Evolutionary conservation across 1,140 invertebrate genomes (phyloP).

Genomic region (Lepidurus couesii): DNA sequence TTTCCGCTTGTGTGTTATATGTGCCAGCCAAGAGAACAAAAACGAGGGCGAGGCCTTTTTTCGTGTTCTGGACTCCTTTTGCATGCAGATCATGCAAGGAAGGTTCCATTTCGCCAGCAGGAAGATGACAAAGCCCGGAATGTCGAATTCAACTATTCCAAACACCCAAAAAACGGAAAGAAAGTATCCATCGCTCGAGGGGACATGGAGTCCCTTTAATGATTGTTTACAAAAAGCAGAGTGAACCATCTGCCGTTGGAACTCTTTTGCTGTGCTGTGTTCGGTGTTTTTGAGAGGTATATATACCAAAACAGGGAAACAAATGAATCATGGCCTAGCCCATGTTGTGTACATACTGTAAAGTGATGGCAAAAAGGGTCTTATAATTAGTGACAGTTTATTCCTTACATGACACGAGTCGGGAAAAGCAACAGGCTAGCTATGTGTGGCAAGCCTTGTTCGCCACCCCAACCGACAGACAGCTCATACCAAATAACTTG

Average conservation of each 20-base stretch:
- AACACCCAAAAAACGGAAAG: not conserved
- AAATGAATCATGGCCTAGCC: not conserved
- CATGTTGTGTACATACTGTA: conserved; percentile 9
- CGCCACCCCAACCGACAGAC: not conserved
- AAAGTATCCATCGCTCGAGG: not conserved
- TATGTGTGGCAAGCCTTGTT: not conserved
- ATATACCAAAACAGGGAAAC: not conserved
- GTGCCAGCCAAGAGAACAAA: not conserved
- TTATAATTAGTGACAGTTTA: conserved; percentile 7
- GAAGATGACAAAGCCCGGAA: conserved; percentile 5
- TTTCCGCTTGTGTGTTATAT: conserved; percentile 7
- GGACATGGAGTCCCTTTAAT: not conserved
- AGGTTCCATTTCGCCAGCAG: conserved; percentile 2
- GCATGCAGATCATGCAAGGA: conserved; percentile 18
- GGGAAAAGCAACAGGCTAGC: not conserved
- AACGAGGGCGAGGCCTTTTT: conserved; percentile 9
- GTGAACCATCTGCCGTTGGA: not conserved
- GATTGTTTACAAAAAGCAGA: not conserved
- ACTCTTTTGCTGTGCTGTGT: not conserved
- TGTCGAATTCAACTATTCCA: not conserved
- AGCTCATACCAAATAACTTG: conserved; percentile 14
- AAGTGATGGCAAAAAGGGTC: conserved; percentile 9
- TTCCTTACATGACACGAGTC: not conserved
- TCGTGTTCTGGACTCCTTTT: not conserved
- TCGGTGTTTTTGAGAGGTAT: not conserved